Conservation (phyloP, 2,797 vertebrate genomes). For the Triplophysa yarkandensis region DNA sequence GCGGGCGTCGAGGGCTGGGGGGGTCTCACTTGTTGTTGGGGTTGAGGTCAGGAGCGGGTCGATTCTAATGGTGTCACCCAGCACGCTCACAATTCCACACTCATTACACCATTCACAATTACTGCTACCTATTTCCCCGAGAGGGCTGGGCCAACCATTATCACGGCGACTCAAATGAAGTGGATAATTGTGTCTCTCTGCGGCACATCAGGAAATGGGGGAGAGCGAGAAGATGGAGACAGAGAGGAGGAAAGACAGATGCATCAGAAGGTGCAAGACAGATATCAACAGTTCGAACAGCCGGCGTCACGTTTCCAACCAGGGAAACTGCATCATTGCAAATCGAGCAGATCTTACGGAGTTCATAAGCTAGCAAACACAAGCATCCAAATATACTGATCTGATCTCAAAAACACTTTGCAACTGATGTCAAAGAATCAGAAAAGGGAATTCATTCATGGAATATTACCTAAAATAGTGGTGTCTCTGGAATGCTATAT, state of each 20-base stretch:
- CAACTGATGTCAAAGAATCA: slow-evolving; percentile 53
- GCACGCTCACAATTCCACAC: slow-evolving; percentile 74
- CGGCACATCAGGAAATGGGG: slow-evolving; percentile 75
- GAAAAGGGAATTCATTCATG: slow-evolving; percentile 69
- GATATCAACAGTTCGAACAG: slow-evolving; percentile 53
- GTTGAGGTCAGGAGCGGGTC: slow-evolving; percentile 70
- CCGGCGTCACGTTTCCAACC: slow-evolving; percentile 55
- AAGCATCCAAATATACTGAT: slow-evolving; percentile 21
- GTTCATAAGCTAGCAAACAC: slow-evolving; percentile 22
- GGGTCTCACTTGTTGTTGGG: slow-evolving; percentile 72
- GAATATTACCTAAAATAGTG: slow-evolving; percentile 72
- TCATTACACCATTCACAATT: slow-evolving; percentile 84
- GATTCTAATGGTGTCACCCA: slow-evolving; percentile 74
- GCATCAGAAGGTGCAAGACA: slow-evolving; percentile 57
- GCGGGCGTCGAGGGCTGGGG: slow-evolving; percentile 40
- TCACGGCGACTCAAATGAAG: slow-evolving; percentile 82
- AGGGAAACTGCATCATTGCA: no score
- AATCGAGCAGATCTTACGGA: slow-evolving; percentile 8
- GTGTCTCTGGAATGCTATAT: slow-evolving; percentile 71
- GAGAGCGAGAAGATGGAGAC: slow-evolving; percentile 47
- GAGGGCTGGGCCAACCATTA: slow-evolving; percentile 79
- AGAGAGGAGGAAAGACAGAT: slow-evolving; percentile 42
- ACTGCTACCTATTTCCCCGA: slow-evolving; percentile 77
- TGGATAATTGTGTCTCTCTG: slow-evolving; percentile 83
- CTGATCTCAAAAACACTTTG: slow-evolving; percentile 22